Percentiles rank a stretch among this genome's conserved stretches.
Conservation (phyloP, 2,797 vertebrate species). For the Orestias chungarensis region DNA sequence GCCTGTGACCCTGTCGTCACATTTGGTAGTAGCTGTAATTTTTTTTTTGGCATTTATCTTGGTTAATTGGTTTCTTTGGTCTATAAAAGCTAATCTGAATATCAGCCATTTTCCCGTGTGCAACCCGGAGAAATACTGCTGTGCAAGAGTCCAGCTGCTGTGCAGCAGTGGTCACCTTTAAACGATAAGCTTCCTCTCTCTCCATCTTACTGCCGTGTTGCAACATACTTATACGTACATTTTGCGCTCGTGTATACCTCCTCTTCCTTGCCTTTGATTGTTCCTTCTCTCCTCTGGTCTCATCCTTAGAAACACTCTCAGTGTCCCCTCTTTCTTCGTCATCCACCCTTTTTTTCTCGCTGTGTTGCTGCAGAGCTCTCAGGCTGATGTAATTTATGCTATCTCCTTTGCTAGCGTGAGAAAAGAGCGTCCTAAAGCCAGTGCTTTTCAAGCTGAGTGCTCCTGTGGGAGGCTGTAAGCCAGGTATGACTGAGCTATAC, state of each 20-base stretch:
- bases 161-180: constrained; percentile 65
- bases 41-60: constrained; percentile 33
- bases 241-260: constrained; percentile 20
- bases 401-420: constrained; percentile 65
- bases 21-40: constrained; percentile 20
- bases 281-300: constrained; percentile 31
- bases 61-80: constrained; percentile 25
- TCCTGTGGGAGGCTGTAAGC: constrained; percentile 67
- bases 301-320: constrained; percentile 35
- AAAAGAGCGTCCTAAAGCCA: constrained; percentile 58
- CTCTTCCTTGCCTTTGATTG: constrained; percentile 25
- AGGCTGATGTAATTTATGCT: constrained; percentile 76
- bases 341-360: constrained; percentile 37
- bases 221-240: constrained; percentile 15
- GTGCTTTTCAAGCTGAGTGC: constrained; percentile 67
- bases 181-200: constrained; percentile 54
- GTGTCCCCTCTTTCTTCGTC: constrained; percentile 19
- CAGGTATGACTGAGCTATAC: constrained; percentile 39
- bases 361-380: constrained; percentile 56
- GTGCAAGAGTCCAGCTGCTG: constrained; percentile 18
- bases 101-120: constrained; percentile 31
- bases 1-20: constrained; percentile 12
- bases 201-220: constrained; percentile 27
- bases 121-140: constrained; percentile 10
- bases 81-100: constrained; percentile 36